Base-by-base conservation (phyloP, 2,888 invertebrate species). In the Cryptocheilus praepositus region DNA sequence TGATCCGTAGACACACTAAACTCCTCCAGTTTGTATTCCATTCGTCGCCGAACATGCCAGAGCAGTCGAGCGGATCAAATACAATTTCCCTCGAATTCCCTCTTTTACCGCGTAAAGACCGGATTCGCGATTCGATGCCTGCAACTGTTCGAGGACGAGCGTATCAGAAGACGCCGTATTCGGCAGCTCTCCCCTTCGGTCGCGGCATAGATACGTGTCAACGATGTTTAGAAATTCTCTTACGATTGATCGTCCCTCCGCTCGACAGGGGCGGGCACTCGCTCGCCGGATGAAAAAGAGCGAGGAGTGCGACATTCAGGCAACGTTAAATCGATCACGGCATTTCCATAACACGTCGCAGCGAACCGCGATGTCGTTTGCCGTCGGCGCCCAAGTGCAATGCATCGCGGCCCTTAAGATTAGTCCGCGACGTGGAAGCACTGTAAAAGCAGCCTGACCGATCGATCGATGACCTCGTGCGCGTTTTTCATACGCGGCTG, bases 261-360 rank as follows among this genome's bases (percentile, higher is more conserved):
- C 21, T n/a, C 45, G 25, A 25, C 3, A 5, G 25, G 25, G 25
- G 25, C 36, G 8, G 13, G 36, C 11, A 7, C 36, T 36, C 36
- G 36, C 36, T 11, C 4, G 7, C 3, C 13, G n/a, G 36, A 52
- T 22, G 64, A 54, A 65, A 61, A 61, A 65, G 60, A 18, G 51
- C 19, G 36, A 15, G 56, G 28, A 16, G 64, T 61, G 45, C 60
- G 65, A 45, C 51, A 65, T 65, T 55, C 65, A 68, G 56, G 61
- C 60, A 49, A 61, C 61, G 25, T 54, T 57, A 54, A 74, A 72
- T 76, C 76, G 76, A 77, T 76, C 68, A 64, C 45, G 58, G 49
- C 55, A 72, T 71, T 76, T 73, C 69, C 74, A 66, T 55, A 69
- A 61, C 56, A 49, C 52, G 66, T 21, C 46, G 59, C 8, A 4